phyloP scores from a whole-genome alignment of 2,797 vertebrate species.

The Epinephelus awoara region DNA sequence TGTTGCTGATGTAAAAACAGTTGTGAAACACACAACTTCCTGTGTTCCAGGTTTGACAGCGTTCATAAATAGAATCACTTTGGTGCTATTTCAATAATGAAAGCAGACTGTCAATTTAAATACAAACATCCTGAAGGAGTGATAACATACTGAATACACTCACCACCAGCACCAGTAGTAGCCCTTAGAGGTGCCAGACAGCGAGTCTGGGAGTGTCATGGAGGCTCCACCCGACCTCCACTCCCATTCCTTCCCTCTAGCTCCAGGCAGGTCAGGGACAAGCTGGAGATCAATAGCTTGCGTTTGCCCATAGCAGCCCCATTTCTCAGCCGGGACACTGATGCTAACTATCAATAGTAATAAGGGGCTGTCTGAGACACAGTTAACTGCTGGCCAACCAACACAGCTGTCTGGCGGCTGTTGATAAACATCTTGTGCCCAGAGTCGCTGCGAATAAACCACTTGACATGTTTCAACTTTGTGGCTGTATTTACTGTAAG shows the following conservation, averaged over 20 bases:
- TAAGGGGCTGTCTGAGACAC: slow-evolving; percentile 88
- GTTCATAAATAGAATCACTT: slow-evolving; percentile 3
- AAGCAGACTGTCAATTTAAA: slow-evolving; percentile 5
- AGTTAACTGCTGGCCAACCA: slow-evolving; percentile 83
- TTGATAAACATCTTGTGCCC: slow-evolving; percentile 88
- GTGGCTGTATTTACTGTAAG: slow-evolving; percentile 82
- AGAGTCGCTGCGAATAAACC: slow-evolving; percentile 85
- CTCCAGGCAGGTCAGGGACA: slow-evolving; percentile 80
- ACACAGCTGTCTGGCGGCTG: slow-evolving; percentile 84
- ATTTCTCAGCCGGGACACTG: slow-evolving; percentile 90
- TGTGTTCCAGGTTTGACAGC: neutral
- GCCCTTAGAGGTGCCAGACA: slow-evolving; percentile 52
- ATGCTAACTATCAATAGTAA: slow-evolving; percentile 91
- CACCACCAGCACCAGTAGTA: slow-evolving; percentile 11
- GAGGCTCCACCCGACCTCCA: slow-evolving; percentile 38
- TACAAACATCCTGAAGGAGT: slow-evolving; percentile 8
- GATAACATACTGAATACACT: slow-evolving; percentile 18
- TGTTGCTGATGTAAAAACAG: neutral
- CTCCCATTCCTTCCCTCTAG: slow-evolving; percentile 67
- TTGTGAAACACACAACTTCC: neutral
- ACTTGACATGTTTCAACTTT: slow-evolving; percentile 86
- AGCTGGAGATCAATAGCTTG: slow-evolving; percentile 88
- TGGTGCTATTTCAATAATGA: neutral
- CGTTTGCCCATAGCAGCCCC: slow-evolving; percentile 86
- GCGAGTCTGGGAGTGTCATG: slow-evolving; percentile 35